Evolutionary conservation across 2,888 invertebrate species (phyloP).

Genomic region (Chouioia cunea): DNA sequence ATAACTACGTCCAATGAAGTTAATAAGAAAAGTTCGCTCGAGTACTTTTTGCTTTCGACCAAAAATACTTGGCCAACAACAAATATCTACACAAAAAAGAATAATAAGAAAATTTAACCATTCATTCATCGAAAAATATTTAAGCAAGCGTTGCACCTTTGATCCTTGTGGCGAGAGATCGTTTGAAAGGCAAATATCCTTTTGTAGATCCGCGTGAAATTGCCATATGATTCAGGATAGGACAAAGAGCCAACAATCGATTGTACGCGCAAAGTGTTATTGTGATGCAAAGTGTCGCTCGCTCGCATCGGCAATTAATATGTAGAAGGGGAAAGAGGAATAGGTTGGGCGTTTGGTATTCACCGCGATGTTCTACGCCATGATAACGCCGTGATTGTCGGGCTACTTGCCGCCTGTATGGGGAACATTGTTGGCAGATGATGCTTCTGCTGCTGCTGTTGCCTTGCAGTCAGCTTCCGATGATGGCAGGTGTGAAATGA

Average conservation of each 20-base stretch:
- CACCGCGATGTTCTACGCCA: constrained; percentile 59
- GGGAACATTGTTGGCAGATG: background rate
- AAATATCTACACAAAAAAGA: too few relatives aligned
- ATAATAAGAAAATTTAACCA: too few relatives aligned
- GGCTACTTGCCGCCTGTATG: constrained; percentile 48
- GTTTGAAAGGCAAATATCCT: too few relatives aligned
- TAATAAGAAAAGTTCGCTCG: too few relatives aligned
- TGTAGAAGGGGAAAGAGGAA: constrained; percentile 53
- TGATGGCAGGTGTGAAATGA: too few relatives aligned
- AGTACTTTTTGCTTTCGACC: too few relatives aligned
- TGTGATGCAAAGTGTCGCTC: constrained; percentile 55
- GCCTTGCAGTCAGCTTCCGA: too few relatives aligned
- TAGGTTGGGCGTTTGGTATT: constrained; percentile 57
- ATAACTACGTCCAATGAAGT: too few relatives aligned
- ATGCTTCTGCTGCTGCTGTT: background rate
- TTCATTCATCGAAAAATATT: too few relatives aligned
- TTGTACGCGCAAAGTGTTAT: constrained; percentile 49
- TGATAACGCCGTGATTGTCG: constrained; percentile 61
- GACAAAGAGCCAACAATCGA: constrained; percentile 40
- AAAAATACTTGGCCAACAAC: too few relatives aligned
- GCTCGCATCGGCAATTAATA: constrained; percentile 58
- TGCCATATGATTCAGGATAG: constrained; percentile 28
- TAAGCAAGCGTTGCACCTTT: too few relatives aligned
- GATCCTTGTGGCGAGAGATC: too few relatives aligned
- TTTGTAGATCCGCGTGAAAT: background rate